Evolutionary conservation across 1,140 invertebrate genomes (phyloP).

Genomic region (Drosophila littoralis): DNA sequence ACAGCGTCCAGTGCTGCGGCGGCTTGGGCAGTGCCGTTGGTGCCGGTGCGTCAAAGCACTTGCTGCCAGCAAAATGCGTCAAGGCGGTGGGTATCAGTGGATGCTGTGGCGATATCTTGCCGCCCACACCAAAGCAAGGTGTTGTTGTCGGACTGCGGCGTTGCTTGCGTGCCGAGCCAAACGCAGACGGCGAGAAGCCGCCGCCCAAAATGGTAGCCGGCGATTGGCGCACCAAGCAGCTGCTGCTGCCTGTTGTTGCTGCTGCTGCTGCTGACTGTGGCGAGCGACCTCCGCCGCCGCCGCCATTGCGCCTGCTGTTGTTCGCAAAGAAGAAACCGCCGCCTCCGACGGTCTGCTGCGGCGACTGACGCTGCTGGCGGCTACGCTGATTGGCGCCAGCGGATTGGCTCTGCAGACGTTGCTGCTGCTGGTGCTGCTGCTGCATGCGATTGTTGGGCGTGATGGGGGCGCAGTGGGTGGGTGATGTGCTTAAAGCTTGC

Average conservation of each 20-base stretch:
- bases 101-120: slow-evolving; percentile 74
- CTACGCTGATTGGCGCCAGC: slow-evolving; percentile 57
- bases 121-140: slow-evolving; percentile 47
- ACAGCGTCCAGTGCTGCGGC: slow-evolving; percentile 86
- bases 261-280: slow-evolving; percentile 44
- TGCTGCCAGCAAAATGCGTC: slow-evolving; percentile 87
- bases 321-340: slow-evolving; percentile 73
- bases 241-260: slow-evolving; percentile 13
- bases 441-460: slow-evolving; percentile 59
- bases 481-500: slow-evolving; percentile 70
- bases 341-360: slow-evolving; percentile 53
- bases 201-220: slow-evolving; percentile 78
- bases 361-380: slow-evolving; percentile 71
- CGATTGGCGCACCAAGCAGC: slow-evolving; percentile 63
- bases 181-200: slow-evolving; percentile 59
- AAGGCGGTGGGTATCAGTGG: slow-evolving; percentile 79
- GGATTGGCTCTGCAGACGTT: slow-evolving; percentile 66
- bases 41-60: slow-evolving; percentile 87
- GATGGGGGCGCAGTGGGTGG: slow-evolving; percentile 48
- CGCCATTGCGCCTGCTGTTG: slow-evolving; percentile 58
- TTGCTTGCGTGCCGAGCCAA: slow-evolving; percentile 68
- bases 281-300: slow-evolving; percentile 56
- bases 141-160: slow-evolving; percentile 64
- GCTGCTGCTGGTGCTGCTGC: slow-evolving; percentile 29
- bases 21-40: slow-evolving; percentile 87